Percentiles rank a stretch among this genome's conserved stretches.
These are phyloP conservation scores for Eugnorisma glareosa DNA, from an alignment of 2,888 invertebrate species.

Conservation along the genomic window DNA sequence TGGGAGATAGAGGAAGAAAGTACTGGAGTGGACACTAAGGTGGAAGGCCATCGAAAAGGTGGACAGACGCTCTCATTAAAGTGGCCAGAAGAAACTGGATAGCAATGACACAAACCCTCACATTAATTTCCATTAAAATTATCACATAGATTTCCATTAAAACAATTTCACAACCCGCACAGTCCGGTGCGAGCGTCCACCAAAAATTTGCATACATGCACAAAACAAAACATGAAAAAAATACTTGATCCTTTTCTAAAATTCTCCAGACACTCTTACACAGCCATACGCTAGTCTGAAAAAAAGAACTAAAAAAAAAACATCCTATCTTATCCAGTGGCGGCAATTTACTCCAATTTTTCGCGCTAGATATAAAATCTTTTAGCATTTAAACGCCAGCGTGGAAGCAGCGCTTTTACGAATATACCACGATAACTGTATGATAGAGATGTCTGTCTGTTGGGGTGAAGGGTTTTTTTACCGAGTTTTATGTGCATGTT, in stretches of 20 bases:
- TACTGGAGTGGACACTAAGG: too few species aligned
- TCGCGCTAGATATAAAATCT: conserved; percentile 72
- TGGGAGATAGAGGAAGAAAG: too few species aligned
- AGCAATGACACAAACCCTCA: background rate
- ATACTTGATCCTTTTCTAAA: conserved; percentile 24
- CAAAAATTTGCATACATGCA: conserved; percentile 40
- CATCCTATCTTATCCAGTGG: conserved; percentile 63
- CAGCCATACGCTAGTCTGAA: conserved; percentile 35
- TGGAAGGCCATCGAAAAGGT: too few species aligned
- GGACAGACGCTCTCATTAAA: too few species aligned
- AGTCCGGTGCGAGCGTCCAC: background rate
- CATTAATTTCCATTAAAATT: background rate
- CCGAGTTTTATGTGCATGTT: background rate
- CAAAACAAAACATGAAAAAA: conserved; percentile 18
- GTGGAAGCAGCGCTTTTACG: conserved; percentile 53
- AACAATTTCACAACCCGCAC: conserved; percentile 2
- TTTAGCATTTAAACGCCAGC: conserved; percentile 64
- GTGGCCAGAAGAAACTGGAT: too few species aligned
- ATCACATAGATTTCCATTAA: background rate
- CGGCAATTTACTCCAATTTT: conserved; percentile 71
- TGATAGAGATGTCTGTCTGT: conserved; percentile 47
- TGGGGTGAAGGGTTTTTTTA: conserved; percentile 29
- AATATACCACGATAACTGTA: conserved; percentile 50
- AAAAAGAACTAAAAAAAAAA: conserved; percentile 54
- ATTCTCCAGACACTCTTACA: conserved; percentile 44